phyloP scores from a whole-genome alignment of 2,797 vertebrate genomes.

The Synaphobranchus kaupii region DNA sequence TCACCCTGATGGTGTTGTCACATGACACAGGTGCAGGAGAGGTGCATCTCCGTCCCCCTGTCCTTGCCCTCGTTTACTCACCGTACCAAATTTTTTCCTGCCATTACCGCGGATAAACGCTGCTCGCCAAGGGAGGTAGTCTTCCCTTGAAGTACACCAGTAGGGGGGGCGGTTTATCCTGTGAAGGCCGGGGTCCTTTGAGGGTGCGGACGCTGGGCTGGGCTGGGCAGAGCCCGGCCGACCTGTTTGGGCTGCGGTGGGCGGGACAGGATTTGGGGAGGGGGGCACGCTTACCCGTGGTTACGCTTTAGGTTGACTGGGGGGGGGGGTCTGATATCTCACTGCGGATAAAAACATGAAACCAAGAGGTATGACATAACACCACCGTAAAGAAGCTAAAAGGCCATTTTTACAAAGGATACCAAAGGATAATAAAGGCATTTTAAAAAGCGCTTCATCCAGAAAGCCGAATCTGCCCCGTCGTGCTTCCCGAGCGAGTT shows the following conservation, averaged over 20 bases:
- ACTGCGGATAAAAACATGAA: neutral
- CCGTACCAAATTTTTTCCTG: neutral
- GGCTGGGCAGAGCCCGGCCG: slow-evolving; percentile 51
- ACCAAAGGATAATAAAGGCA: too few relatives aligned
- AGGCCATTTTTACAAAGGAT: too few relatives aligned
- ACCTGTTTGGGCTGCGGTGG: slow-evolving; percentile 41
- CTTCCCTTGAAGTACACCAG: slow-evolving; percentile 35
- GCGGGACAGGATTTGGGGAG: slow-evolving; percentile 43
- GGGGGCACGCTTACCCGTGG: slow-evolving; percentile 20
- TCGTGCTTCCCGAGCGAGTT: neutral
- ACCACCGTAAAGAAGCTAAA: neutral
- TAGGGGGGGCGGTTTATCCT: slow-evolving; percentile 38
- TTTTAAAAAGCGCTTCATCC: too few relatives aligned
- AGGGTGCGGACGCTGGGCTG: slow-evolving; percentile 61
- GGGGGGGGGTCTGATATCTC: too few relatives aligned
- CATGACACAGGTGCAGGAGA: too few relatives aligned
- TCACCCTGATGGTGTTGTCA: too few relatives aligned
- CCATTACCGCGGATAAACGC: neutral
- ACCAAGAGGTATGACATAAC: neutral
- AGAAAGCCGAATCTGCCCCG: too few relatives aligned
- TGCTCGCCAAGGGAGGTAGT: neutral
- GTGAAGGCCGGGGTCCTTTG: slow-evolving; percentile 60
- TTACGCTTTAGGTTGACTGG: too few relatives aligned
- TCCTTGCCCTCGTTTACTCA: neutral
- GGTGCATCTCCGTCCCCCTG: too few relatives aligned